Evolutionary conservation across 2,797 vertebrate species (phyloP), one percentile per base, ranked within the genome.

Genomic region (Echeneis naucrates): DNA sequence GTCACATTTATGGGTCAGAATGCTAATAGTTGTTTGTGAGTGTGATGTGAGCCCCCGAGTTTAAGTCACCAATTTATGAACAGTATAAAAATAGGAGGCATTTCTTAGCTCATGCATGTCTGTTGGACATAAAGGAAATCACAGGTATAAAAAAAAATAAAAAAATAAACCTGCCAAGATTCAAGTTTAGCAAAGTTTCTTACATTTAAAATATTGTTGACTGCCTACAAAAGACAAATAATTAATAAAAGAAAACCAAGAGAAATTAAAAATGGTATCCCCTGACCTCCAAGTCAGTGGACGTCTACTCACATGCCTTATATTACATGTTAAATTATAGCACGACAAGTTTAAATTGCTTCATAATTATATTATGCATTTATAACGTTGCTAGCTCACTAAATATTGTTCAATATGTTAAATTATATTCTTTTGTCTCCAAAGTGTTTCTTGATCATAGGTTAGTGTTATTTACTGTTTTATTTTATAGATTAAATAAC

Each of bases 1-100:
- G 89, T 86, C 85, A 83, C 37, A 83, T 75, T 87, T 71, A 82
- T 83, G 75, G 63, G 74, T 80, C 81, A 78, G 48, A 78, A 68
- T 81, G 69, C 80, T 72, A 75, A 80, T 85, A 45, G 38, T 44
- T 60, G 4, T 72, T 71, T 64, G 61, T 56, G 44, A 73, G 51
- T 37, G 37, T 77, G 40, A 48, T 57, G 21, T 47, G 32, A 71
- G 53, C 47, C 30, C 24, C 30, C 4, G 44, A 70, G 72, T 67
- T 19, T 45, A 70, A 64, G 54, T 51, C 21, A 50, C 19, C 13
- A 3, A 33, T 4, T 12, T 61, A 23, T 44, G 7, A 17, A 19
- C 40, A 44, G 40, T 27, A 27, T 19, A 45, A 21, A 27, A n/a
- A 64, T 23, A 63, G 42, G 16, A 51, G 51, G n/a, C 26, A 24